These are phyloP conservation scores for Sporophila hypoxantha DNA, from an alignment of 2,113 vertebrate genomes.

Conservation along the genomic window DNA sequence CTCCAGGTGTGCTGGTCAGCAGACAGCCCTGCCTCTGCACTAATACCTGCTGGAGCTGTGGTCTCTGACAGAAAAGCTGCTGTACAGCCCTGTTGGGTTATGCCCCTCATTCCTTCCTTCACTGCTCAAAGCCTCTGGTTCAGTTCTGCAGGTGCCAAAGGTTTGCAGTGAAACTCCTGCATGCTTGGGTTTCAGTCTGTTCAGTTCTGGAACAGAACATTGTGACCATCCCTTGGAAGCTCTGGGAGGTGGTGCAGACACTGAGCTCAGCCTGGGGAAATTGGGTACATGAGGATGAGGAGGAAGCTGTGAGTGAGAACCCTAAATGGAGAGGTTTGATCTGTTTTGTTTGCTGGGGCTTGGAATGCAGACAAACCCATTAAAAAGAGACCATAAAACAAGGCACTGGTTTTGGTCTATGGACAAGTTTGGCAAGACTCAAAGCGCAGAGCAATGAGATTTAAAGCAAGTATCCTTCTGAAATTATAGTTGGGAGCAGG, in stretches of 20 bases:
- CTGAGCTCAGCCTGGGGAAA: not conserved
- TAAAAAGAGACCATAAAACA: constrained; percentile 26
- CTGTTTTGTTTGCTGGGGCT: not conserved
- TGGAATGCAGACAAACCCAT: not conserved
- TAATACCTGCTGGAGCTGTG: not conserved
- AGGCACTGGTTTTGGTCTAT: not conserved
- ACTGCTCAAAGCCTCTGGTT: not conserved
- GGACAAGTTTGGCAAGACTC: constrained; percentile 2
- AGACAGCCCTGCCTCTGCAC: not conserved
- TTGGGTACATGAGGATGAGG: not conserved
- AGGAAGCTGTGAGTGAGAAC: not conserved
- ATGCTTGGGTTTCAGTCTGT: not conserved
- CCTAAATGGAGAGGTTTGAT: not conserved
- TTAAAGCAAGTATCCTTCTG: constrained; percentile 22
- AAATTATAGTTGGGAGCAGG: constrained; percentile 22
- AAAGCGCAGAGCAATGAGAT: not conserved
- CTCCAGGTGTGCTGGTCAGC: not conserved
- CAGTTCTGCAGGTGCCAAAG: not conserved
- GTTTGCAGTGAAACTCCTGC: not conserved
- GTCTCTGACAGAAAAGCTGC: not conserved
- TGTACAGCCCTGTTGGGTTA: not conserved
- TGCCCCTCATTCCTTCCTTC: not conserved
- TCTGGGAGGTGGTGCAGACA: not conserved
- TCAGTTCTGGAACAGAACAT: not conserved
- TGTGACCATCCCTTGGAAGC: not conserved